Conservation (phyloP, 1,140 invertebrate species). For the Drosophila rufa region DNA sequence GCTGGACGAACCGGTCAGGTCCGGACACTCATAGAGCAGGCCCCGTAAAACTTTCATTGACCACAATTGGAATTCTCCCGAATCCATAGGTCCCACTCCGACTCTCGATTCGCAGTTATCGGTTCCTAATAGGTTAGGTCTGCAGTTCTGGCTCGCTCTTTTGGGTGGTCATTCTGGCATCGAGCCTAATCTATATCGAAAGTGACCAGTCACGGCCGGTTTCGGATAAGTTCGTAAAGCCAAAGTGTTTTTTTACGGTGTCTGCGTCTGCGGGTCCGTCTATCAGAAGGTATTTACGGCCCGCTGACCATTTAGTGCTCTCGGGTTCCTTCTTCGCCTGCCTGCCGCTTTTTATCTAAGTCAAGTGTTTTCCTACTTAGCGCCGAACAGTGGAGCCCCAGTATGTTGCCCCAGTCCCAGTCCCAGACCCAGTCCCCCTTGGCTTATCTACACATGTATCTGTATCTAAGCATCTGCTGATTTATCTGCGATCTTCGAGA, state of each 20-base stretch:
- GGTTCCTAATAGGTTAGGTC: conserved; percentile 35
- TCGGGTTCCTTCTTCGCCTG: not conserved
- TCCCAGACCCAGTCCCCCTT: not conserved
- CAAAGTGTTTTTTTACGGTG: conserved; percentile 36
- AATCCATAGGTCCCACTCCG: conserved; percentile 2
- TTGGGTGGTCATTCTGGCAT: conserved; percentile 17
- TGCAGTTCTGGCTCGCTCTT: conserved; percentile 12
- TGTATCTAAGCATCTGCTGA: not conserved
- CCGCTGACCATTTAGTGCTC: conserved; percentile 18
- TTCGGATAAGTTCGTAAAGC: conserved; percentile 36
- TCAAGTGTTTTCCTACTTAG: not conserved
- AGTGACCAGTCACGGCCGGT: conserved; percentile 25
- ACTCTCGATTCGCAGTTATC: conserved; percentile 7
- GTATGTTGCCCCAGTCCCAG: conserved; percentile 1
- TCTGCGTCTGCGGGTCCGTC: conserved; percentile 35
- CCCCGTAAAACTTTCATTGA: conserved; percentile 33
- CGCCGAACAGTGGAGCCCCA: conserved; percentile 2
- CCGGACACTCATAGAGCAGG: not conserved
- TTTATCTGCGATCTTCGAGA: conserved; percentile 15
- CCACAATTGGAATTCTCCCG: conserved; percentile 6
- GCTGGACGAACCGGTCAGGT: not conserved
- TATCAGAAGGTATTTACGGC: conserved; percentile 44
- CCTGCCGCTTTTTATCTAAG: conserved; percentile 21
- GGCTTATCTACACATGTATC: conserved; percentile 2
- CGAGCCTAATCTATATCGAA: conserved; percentile 31